Percentiles rank a stretch among this genome's conserved stretches.
phyloP scores from a whole-genome alignment of 2,113 vertebrate species.

The Osmerus eperlanus region DNA sequence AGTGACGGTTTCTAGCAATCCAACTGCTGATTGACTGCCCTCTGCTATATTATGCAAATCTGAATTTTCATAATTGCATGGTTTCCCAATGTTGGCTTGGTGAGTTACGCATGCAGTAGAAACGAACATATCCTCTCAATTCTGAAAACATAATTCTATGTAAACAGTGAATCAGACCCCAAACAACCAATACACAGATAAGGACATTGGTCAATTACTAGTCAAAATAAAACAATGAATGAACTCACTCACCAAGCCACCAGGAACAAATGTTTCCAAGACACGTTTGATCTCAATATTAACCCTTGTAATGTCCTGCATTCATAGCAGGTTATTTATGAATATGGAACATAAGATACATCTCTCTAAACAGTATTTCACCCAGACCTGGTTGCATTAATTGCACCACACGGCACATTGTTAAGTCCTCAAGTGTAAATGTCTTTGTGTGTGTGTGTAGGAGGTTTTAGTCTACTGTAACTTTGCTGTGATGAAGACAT shows the following conservation, averaged over 20 bases:
- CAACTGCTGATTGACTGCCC: neutral
- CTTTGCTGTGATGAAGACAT: slow-evolving; percentile 12
- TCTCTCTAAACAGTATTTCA: slow-evolving; percentile 1
- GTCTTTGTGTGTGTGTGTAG: neutral
- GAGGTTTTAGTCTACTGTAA: slow-evolving; percentile 3
- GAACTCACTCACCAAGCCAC: neutral
- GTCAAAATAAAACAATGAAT: neutral
- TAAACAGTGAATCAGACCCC: no score
- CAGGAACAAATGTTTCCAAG: slow-evolving; percentile 16
- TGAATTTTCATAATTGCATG: neutral
- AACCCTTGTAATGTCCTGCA: slow-evolving; percentile 16
- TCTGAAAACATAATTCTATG: no score
- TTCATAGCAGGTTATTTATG: slow-evolving; percentile 22
- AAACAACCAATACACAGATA: neutral
- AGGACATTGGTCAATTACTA: neutral
- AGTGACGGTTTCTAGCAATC: slow-evolving; percentile 5
- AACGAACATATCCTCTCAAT: no score
- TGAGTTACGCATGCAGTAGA: no score
- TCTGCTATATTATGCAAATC: neutral
- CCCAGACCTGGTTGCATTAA: slow-evolving; percentile 6
- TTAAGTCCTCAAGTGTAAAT: slow-evolving; percentile 12
- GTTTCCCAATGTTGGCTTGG: no score
- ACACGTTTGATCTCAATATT: neutral
- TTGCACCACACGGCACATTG: slow-evolving; percentile 21
- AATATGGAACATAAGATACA: slow-evolving; percentile 24